Evolutionary conservation across 1,140 invertebrate genomes (phyloP).

Genomic region (Choristoneura fumiferana): DNA sequence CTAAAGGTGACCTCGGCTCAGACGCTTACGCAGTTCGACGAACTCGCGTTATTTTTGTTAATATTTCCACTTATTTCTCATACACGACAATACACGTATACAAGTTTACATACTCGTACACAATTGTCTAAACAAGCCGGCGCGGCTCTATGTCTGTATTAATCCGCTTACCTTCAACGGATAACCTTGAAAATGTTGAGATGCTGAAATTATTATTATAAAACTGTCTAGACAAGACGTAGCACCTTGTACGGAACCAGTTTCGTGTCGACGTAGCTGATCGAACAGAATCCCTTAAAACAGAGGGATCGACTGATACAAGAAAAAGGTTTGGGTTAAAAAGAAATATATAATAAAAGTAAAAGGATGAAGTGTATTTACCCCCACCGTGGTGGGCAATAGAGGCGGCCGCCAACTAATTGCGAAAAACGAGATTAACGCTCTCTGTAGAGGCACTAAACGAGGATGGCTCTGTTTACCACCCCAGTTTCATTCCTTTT

Average conservation of each 20-base stretch:
- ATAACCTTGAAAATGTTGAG: constrained; percentile 6
- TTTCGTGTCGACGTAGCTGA: neutral
- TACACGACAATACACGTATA: constrained; percentile 6
- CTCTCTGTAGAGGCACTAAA: constrained; percentile 54
- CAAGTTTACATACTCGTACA: constrained; percentile 9
- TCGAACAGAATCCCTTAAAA: constrained; percentile 27
- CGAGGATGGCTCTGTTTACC: constrained; percentile 49
- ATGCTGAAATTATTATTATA: constrained; percentile 17
- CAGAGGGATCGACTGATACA: constrained; percentile 24
- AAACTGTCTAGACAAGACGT: constrained; percentile 15
- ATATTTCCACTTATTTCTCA: constrained; percentile 27
- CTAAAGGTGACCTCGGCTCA: constrained; percentile 60
- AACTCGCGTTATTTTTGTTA: constrained; percentile 48
- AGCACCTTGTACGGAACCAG: constrained; percentile 13
- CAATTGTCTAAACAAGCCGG: constrained; percentile 15
- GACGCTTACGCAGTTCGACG: constrained; percentile 52
- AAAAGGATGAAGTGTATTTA: constrained; percentile 49
- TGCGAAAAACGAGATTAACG: constrained; percentile 70
- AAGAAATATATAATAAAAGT: constrained; percentile 34
- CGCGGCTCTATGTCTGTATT: constrained; percentile 3
- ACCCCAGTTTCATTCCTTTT: constrained; percentile 48
- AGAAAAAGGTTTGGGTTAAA: constrained; percentile 34
- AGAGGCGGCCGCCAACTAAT: constrained; percentile 58
- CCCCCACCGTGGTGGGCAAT: constrained; percentile 45
- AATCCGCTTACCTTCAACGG: constrained; percentile 3